Conservation (phyloP, 1,140 invertebrate genomes). For the Philopotamus ludificatus region DNA sequence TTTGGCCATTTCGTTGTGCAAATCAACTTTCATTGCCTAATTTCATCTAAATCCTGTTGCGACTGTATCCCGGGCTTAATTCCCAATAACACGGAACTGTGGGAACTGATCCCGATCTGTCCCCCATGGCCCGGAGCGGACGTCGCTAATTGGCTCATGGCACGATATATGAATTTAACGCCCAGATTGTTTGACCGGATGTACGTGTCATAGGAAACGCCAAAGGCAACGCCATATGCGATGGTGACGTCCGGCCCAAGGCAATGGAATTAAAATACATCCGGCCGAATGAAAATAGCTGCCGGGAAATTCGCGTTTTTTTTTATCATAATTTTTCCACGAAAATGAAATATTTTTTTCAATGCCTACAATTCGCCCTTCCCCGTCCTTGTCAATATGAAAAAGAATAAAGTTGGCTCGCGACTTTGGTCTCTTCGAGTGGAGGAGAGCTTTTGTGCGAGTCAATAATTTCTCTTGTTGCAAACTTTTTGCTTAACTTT, state of each 20-base stretch:
- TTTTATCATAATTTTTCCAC: too few species aligned
- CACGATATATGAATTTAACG: not conserved
- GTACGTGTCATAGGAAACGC: not conserved
- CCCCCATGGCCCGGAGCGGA: slow-evolving; percentile 16
- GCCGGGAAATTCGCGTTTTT: too few species aligned
- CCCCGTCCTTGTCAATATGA: not conserved
- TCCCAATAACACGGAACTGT: slow-evolving; percentile 11
- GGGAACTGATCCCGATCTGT: slow-evolving; percentile 13
- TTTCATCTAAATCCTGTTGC: not conserved
- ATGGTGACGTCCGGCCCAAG: too few species aligned
- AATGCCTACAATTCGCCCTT: not conserved
- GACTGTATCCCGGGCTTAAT: not conserved
- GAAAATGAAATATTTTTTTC: too few species aligned
- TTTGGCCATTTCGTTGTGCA: not conserved
- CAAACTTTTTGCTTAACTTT: slow-evolving; percentile 4
- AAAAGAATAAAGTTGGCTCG: not conserved
- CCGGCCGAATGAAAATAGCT: too few species aligned
- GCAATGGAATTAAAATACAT: too few species aligned
- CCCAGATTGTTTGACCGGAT: not conserved
- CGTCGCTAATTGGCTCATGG: slow-evolving; percentile 26
- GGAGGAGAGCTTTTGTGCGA: slow-evolving; percentile 4
- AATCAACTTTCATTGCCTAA: not conserved
- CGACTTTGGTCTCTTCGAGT: not conserved
- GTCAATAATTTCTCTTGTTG: slow-evolving; percentile 24
- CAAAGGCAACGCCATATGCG: too few species aligned